Evolutionary conservation across 2,797 vertebrate species (phyloP).

Genomic region (Sparus aurata): DNA sequence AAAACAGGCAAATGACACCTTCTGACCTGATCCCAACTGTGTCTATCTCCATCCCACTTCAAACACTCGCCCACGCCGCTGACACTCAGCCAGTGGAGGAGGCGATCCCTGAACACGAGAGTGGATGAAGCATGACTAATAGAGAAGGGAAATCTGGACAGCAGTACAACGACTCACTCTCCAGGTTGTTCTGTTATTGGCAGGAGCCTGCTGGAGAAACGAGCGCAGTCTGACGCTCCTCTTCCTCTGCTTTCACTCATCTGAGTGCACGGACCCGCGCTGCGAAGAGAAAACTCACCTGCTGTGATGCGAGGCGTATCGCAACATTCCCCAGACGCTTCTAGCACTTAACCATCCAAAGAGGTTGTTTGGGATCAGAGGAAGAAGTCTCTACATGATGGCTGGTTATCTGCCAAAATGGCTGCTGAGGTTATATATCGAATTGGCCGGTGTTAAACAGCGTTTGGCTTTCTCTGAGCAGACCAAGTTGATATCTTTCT

Average conservation of each 20-base stretch:
- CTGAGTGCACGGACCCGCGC: conserved; percentile 39
- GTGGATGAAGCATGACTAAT: conserved; percentile 71
- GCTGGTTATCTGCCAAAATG: conserved; percentile 45
- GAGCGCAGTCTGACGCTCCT: conserved; percentile 47
- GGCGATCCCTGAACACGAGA: conserved; percentile 68
- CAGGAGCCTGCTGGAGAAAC: conserved; percentile 46
- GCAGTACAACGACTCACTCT: conserved; percentile 44
- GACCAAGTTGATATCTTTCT: conserved; percentile 21
- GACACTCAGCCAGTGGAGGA: conserved; percentile 66
- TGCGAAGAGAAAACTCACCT: conserved; percentile 47
- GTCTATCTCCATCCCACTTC: conserved; percentile 79
- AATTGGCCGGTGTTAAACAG: conserved; percentile 46
- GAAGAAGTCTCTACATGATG: conserved; percentile 28
- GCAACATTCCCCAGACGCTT: conserved; percentile 35
- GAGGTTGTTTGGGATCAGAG: conserved; percentile 30
- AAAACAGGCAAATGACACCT: conserved; percentile 64
- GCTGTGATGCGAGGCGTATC: conserved; percentile 22
- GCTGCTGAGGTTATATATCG: conserved; percentile 30
- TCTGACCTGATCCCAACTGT: conserved; percentile 74
- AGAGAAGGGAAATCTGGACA: conserved; percentile 46
- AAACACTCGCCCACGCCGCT: conserved; percentile 70
- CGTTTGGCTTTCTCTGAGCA: conserved; percentile 17
- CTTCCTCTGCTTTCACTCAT: conserved; percentile 56
- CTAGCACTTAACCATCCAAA: conserved; percentile 33
- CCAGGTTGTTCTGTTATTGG: conserved; percentile 49